Conservation (phyloP, 2,888 invertebrate species). For the Mythimna albipuncta region DNA sequence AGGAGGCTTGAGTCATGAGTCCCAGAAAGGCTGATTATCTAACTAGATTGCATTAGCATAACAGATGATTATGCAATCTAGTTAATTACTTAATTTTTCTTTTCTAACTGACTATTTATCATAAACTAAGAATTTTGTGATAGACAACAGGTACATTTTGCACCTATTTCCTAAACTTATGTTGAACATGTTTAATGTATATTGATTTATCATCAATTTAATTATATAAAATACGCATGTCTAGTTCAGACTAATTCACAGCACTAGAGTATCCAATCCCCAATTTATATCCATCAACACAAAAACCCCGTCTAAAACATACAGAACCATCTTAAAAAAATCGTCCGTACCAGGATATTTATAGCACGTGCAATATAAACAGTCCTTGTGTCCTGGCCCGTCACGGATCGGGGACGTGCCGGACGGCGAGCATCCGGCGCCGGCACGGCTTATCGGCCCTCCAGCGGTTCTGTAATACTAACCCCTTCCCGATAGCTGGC, state of each 20-base stretch:
- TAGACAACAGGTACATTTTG: no score
- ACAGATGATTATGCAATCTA: no score
- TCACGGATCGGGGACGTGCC: conserved; percentile 25
- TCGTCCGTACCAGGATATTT: conserved; percentile 50
- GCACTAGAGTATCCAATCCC: neutral
- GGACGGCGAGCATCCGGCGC: conserved; percentile 50
- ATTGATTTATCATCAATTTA: no score
- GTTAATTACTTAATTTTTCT: no score
- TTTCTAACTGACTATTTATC: no score
- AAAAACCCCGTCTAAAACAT: neutral
- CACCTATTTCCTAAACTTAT: no score
- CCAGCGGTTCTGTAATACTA: conserved; percentile 40
- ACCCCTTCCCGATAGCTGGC: conserved; percentile 47
- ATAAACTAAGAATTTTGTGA: no score
- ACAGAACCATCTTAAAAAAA: conserved; percentile 21
- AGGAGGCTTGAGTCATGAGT: no score
- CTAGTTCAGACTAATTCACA: neutral
- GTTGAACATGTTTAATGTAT: no score
- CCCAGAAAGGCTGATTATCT: no score
- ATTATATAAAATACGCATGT: neutral
- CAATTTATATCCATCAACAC: neutral
- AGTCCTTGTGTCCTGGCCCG: conserved; percentile 40
- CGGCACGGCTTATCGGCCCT: conserved; percentile 48
- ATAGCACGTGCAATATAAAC: conserved; percentile 52
- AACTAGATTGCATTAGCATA: no score